Conservation (phyloP, 2,113 vertebrate genomes). For the Hemichromis elongatus region DNA sequence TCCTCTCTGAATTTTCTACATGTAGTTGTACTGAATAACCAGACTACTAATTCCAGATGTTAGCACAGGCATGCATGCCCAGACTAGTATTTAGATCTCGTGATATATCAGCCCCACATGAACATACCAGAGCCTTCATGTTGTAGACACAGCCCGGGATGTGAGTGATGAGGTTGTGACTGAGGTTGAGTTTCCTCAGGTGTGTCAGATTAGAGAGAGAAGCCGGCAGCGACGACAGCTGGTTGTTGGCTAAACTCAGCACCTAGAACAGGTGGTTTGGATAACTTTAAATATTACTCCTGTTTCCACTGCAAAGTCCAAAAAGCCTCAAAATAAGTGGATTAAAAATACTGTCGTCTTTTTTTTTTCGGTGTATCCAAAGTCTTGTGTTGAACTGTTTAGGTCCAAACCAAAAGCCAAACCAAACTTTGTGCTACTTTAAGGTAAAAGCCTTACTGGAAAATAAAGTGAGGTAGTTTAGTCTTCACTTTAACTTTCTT, state of each 20-base stretch:
- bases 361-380: neutral
- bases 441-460: neutral
- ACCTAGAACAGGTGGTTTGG: conserved; percentile 38
- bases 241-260: conserved; percentile 86
- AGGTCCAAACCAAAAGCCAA: neutral
- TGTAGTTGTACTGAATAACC: neutral
- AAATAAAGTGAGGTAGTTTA: neutral
- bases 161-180: conserved; percentile 81
- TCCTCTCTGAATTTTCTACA: neutral
- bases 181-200: conserved; percentile 86
- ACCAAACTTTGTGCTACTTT: neutral
- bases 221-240: conserved; percentile 76
- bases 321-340: neutral
- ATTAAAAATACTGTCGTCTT: neutral
- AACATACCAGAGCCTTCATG: conserved; percentile 74
- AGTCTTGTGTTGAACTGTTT: neutral
- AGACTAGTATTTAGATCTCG: neutral
- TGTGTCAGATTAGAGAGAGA: conserved; percentile 73
- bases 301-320: neutral
- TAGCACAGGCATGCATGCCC: neutral
- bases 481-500: neutral
- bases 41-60: neutral
- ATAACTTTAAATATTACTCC: neutral
- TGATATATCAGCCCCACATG: neutral
- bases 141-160: conserved; percentile 82